phyloP scores from a whole-genome alignment of 2,888 invertebrate species.

The Pristionchus entomophagus region DNA sequence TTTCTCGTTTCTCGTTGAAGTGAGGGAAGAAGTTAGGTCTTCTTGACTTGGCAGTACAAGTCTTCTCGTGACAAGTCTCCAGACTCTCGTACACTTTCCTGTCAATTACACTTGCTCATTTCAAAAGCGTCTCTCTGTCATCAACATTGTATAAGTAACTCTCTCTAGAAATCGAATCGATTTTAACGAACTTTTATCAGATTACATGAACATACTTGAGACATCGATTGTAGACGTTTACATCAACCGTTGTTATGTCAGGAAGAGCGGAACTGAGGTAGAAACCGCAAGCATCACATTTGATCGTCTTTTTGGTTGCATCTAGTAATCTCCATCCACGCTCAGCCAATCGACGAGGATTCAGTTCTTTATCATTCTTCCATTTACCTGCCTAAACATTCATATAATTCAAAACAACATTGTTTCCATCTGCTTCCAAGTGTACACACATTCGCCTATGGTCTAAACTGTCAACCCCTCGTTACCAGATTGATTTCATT shows the following conservation, averaged over 20 bases:
- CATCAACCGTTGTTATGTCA: neutral
- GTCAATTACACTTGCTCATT: no score
- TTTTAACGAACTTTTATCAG: neutral
- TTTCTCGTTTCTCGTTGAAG: neutral
- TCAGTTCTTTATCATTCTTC: neutral
- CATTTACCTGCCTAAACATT: neutral
- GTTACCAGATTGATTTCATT: no score
- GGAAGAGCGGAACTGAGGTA: conserved; percentile 3
- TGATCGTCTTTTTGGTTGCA: neutral
- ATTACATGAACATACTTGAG: neutral
- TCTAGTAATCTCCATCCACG: conserved; percentile 29
- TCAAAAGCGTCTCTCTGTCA: neutral
- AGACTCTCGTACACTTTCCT: neutral
- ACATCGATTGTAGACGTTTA: conserved; percentile 42
- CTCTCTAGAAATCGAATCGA: neutral
- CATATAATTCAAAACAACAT: neutral
- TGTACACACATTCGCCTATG: no score
- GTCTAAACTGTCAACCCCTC: no score
- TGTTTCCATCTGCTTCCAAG: neutral
- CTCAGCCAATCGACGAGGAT: neutral
- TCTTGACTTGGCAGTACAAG: conserved; percentile 27
- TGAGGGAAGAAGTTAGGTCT: conserved; percentile 38
- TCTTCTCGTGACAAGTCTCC: conserved; percentile 20
- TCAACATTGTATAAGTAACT: neutral
- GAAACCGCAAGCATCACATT: conserved; percentile 36